These are phyloP conservation scores for Amblyopsis rosae DNA, from an alignment of 2,113 vertebrate genomes.

Conservation along the genomic window DNA sequence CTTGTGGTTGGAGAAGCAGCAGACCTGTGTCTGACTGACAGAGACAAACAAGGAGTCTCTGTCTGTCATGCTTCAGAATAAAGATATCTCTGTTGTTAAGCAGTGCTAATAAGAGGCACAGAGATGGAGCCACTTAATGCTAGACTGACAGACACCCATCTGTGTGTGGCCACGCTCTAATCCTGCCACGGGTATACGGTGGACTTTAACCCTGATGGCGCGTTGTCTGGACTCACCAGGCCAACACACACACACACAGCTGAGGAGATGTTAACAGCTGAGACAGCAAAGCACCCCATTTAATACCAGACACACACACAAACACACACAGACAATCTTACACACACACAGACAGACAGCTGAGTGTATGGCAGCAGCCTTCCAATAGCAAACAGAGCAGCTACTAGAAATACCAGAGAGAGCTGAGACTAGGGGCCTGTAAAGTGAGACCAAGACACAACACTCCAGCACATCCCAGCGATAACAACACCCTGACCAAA, in stretches of 20 bases:
- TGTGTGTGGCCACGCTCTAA: slow-evolving; percentile 62
- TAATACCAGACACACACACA: slow-evolving; percentile 33
- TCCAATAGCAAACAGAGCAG: slow-evolving; percentile 72
- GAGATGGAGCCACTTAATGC: slow-evolving; percentile 39
- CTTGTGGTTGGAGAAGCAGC: slow-evolving; percentile 50
- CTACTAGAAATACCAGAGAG: slow-evolving; percentile 70
- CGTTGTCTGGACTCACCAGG: slow-evolving; percentile 58
- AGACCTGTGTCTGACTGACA: slow-evolving; percentile 12
- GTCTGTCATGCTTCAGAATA: too few species aligned
- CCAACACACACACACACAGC: slow-evolving; percentile 43
- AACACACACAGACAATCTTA: slow-evolving; percentile 14
- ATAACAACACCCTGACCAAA: slow-evolving; percentile 26
- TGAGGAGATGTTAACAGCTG: slow-evolving; percentile 69
- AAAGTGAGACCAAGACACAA: slow-evolving; percentile 56
- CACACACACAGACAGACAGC: slow-evolving; percentile 55
- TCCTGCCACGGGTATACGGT: slow-evolving; percentile 62
- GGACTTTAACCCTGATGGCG: slow-evolving; percentile 69
- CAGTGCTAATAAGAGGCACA: neutral
- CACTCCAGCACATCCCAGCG: slow-evolving; percentile 50
- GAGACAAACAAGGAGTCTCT: neutral
- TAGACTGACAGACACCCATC: slow-evolving; percentile 41
- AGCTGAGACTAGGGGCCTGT: slow-evolving; percentile 48
- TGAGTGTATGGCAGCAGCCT: slow-evolving; percentile 59
- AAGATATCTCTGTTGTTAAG: neutral
- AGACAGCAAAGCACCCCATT: slow-evolving; percentile 49